Percentiles rank a stretch among this genome's conserved stretches.
These are phyloP conservation scores for Aurelia aurita DNA, from an alignment of 30 jellyfish, hydroid and myxozoan genomes.

Conservation along the genomic window DNA sequence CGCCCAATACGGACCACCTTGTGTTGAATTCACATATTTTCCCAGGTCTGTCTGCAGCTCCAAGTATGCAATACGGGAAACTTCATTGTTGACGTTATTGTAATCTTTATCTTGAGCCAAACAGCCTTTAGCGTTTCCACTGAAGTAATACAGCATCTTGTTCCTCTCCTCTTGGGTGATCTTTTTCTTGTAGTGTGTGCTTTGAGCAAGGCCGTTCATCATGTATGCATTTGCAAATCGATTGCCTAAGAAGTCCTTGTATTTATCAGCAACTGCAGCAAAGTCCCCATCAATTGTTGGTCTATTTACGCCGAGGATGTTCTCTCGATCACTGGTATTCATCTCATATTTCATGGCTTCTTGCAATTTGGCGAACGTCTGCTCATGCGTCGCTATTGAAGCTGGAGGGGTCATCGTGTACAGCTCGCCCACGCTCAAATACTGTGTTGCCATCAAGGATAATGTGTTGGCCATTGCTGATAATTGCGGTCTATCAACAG, in stretches of 20 bases:
- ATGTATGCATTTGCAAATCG: constrained; percentile 48
- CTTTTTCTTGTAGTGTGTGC: constrained; percentile 43
- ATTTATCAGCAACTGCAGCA: constrained; percentile 41
- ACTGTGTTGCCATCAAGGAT: constrained; percentile 17
- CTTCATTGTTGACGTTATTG: constrained; percentile 57
- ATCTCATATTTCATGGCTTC: constrained; percentile 71
- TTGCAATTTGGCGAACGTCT: constrained; percentile 52
- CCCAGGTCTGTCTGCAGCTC: constrained; percentile 47
- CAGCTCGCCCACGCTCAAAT: constrained; percentile 47
- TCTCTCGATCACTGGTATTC: constrained; percentile 29
- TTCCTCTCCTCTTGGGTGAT: constrained; percentile 60
- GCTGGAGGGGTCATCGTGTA: constrained; percentile 66
- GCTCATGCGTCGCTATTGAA: constrained; percentile 39
- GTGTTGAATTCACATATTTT: constrained; percentile 17
- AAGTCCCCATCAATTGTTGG: constrained; percentile 57
- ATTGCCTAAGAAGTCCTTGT: constrained; percentile 36
- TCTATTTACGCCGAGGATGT: constrained; percentile 41
- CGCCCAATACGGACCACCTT: constrained; percentile 72
- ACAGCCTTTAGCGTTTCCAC: constrained; percentile 43
- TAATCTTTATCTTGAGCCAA: constrained; percentile 35
- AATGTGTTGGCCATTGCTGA: constrained; percentile 50
- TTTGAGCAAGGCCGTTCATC: constrained; percentile 60
- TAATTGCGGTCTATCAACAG: constrained; percentile 40
- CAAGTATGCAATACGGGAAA: constrained; percentile 62
- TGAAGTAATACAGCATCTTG: constrained; percentile 40